Evolutionary conservation across 2,797 vertebrate species (phyloP), one percentile per base, ranked within the genome.

Genomic region (Cetoscarus ocellatus): DNA sequence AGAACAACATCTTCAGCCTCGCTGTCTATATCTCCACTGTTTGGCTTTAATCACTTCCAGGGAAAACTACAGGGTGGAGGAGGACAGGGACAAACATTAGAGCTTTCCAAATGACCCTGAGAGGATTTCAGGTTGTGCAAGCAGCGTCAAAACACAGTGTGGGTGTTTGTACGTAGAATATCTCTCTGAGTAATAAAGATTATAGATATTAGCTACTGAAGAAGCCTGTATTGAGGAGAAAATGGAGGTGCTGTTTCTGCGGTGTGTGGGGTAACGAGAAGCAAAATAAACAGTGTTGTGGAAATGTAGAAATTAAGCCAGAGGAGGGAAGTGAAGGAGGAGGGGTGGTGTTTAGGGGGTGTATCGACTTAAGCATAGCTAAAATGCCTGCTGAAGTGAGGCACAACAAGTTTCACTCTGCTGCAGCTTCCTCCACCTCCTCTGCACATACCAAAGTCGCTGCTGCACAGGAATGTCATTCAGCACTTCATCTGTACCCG

Each of bases 401-500:
- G 63, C 78, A 75, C 65, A 50, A 53, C 52, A 55, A 62, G 68
- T 88, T 78, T 78, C 54, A 61, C 78, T 81, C 45, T 45, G 40
- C 79, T 45, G 38, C 79, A 68, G 70, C 75, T 86, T 81, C 76
- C 73, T 77, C 78, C 50, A 67, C 65, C 60, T 80, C 77, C 48
- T 68, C 13, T 73, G n/a, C 67, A 61, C 73, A 75, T 55, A 67
- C 61, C 68, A 73, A 72, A 70, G 67, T 76, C 49, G 62, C 72
- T 76, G 19, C 80, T 58, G 77, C 72, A 86, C 36, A 86, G 54
- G 64, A 84, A 80, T 66, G 69, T 90, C 87, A 85, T 77, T 91
- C 83, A 83, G 50, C 69, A 75, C 69, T 47, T 86, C 75, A 61
- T 73, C 80, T 82, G 56, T 36, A 79, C 53, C 27, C 8, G 27